phyloP scores from a whole-genome alignment of 2,113 vertebrate species.

The Collichthys lucidus region DNA sequence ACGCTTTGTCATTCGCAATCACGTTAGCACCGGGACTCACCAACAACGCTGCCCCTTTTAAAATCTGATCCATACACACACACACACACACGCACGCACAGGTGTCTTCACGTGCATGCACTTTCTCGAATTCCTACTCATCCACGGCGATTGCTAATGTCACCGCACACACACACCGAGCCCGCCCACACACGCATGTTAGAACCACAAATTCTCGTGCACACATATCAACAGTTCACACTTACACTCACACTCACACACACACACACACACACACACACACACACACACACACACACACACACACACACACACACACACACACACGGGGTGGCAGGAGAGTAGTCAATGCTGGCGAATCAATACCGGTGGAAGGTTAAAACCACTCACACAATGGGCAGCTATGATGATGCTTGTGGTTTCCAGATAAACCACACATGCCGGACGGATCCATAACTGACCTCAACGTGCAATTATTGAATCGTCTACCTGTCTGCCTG shows the following conservation, averaged over 20 bases:
- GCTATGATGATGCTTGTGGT: slow-evolving; percentile 77
- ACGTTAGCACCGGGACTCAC: slow-evolving; percentile 83
- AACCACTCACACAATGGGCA: slow-evolving; percentile 79
- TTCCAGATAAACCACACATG: slow-evolving; percentile 72
- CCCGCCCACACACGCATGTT: neutral
- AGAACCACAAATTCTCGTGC: slow-evolving; percentile 40
- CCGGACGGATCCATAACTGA: slow-evolving; percentile 75
- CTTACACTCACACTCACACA: no score
- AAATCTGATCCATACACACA: slow-evolving; percentile 78
- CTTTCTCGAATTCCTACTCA: slow-evolving; percentile 61
- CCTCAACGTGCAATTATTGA: slow-evolving; percentile 77
- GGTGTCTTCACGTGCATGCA: neutral
- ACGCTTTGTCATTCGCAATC: slow-evolving; percentile 88
- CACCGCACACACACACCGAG: slow-evolving; percentile 11
- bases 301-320: slow-evolving; percentile 44
- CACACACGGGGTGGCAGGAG: slow-evolving; percentile 45
- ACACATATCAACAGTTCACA: slow-evolving; percentile 22
- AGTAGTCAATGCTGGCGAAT: slow-evolving; percentile 78
- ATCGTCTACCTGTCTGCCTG: slow-evolving; percentile 67
- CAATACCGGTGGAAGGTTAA: slow-evolving; percentile 85
- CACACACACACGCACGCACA: slow-evolving; percentile 23
- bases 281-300: slow-evolving; percentile 32
- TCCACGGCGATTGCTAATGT: slow-evolving; percentile 21
- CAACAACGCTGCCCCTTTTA: slow-evolving; percentile 74
- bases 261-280: slow-evolving; percentile 44